A percentile compares a stretch with the other conserved stretches of the same genome.
phyloP scores from a whole-genome alignment of 1,140 invertebrate genomes.

The Protaetia brevitarsis region DNA sequence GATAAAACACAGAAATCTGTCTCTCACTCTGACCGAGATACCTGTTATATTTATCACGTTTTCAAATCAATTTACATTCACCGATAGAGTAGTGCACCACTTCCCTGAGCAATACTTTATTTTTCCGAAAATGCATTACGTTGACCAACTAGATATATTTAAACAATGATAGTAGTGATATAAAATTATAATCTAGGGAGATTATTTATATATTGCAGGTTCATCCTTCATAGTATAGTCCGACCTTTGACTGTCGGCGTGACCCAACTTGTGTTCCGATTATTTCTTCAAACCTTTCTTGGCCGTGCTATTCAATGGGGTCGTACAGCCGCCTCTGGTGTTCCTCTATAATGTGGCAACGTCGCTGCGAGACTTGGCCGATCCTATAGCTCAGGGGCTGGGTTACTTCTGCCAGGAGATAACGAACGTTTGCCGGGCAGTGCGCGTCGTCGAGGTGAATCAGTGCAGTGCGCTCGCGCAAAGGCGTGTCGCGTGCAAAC shows the following conservation, averaged over 20 bases:
- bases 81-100: no score
- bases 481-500: no score
- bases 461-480: no score
- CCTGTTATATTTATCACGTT: no score
- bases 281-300: conserved; percentile 64
- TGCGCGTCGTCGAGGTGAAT: conserved; percentile 45
- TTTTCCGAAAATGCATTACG: not conserved
- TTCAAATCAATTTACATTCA: no score
- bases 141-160: no score
- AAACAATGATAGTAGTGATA: no score
- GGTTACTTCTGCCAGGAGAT: conserved; percentile 55
- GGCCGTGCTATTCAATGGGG: conserved; percentile 61
- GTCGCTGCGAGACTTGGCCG: conserved; percentile 60
- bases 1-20: no score
- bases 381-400: conserved; percentile 55
- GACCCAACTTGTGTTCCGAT: conserved; percentile 61
- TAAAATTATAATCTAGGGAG: not conserved
- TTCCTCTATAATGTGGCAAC: conserved; percentile 59
- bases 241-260: conserved; percentile 59
- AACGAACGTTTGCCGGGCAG: conserved; percentile 49
- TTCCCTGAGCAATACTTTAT: not conserved
- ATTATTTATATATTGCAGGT: conserved; percentile 46
- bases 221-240: conserved; percentile 56
- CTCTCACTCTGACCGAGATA: no score
- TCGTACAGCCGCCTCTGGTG: conserved; percentile 62